A percentile compares a stretch with the other conserved stretches of the same genome.
These are phyloP conservation scores for Astatoreochromis straeleni DNA, from an alignment of 2,113 vertebrate species.

Conservation along the genomic window DNA sequence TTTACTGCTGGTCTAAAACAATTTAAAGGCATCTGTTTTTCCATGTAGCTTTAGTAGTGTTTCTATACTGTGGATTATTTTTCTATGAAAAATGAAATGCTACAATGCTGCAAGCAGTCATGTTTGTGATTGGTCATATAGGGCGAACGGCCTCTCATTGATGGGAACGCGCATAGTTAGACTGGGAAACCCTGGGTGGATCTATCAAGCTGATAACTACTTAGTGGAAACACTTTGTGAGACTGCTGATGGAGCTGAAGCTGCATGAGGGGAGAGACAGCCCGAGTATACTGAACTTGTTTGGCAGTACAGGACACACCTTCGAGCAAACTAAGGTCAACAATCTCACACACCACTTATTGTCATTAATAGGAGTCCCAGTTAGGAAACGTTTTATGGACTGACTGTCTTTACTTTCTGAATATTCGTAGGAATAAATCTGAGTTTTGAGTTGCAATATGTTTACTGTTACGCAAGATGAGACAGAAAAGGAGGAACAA, in stretches of 20 bases:
- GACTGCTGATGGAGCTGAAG: neutral
- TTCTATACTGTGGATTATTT: neutral
- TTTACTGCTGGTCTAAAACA: neutral
- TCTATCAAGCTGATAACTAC: neutral
- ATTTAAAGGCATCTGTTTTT: neutral
- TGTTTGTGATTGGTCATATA: neutral
- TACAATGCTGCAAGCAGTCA: neutral
- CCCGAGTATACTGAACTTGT: fast-evolving
- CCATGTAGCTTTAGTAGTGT: neutral
- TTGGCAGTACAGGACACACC: neutral
- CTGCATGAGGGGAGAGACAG: fast-evolving
- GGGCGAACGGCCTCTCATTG: neutral
- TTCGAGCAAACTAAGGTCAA: neutral
- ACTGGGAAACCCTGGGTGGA: neutral
- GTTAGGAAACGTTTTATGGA: neutral
- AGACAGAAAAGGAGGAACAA: neutral
- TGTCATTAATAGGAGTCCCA: neutral
- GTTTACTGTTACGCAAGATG: neutral
- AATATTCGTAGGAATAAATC: neutral
- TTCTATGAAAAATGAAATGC: neutral
- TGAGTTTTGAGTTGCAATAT: neutral
- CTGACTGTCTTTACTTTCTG: neutral
- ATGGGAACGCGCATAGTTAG: neutral
- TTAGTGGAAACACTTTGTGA: neutral
- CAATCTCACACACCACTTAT: neutral